Evolutionary conservation across 2,888 invertebrate species (phyloP), one percentile per base, ranked within the genome.

Genomic region (Agrotis puta): DNA sequence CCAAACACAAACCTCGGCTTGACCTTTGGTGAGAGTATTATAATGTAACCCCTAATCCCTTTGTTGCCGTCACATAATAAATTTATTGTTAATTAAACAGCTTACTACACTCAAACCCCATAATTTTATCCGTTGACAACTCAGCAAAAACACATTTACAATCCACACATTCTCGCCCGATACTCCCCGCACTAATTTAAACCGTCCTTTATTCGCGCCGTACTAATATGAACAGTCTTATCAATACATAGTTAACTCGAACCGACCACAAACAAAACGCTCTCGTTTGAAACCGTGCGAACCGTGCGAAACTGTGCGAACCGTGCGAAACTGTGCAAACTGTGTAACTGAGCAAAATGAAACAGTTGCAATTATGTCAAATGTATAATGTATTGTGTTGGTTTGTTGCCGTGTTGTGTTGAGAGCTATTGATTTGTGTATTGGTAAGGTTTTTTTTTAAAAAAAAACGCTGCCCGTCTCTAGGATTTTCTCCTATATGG

Each of bases 311-410:
- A 70, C 39, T 39, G 11, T 39, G 39, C 39, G 39, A n/a, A n/a
- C n/a, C n/a, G n/a, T n/a, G n/a, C n/a, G n/a, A n/a, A n/a, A 39
- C 39, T 39, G 39, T 39, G 39, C 39, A 48, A 67, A 67, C 63
- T 57, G 27, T 59, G 51, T 16, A 56, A 70, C 65, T 67, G 20
- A 59, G 63, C 47, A 64, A 66, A 71, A 70, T 71, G 69, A 79
- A 85, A 74, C 83, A 54, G 74, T 74, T 68, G 70, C 61, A 82
- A 79, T 82, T 71, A 85, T 65, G 65, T 68, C 16, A 50, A 13
- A 51, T 66, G 51, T 68, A 70, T 66, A 59, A 77, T 70, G 71
- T 33, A 65, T 72, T 77, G 59, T 70, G 62, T 71, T 67, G 64
- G 66, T 69, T 72, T 59, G 47, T 20, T 43, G 56, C 64, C 74